These are phyloP conservation scores for Spilosoma lubricipeda DNA, from an alignment of 2,888 invertebrate genomes.

Conservation along the genomic window DNA sequence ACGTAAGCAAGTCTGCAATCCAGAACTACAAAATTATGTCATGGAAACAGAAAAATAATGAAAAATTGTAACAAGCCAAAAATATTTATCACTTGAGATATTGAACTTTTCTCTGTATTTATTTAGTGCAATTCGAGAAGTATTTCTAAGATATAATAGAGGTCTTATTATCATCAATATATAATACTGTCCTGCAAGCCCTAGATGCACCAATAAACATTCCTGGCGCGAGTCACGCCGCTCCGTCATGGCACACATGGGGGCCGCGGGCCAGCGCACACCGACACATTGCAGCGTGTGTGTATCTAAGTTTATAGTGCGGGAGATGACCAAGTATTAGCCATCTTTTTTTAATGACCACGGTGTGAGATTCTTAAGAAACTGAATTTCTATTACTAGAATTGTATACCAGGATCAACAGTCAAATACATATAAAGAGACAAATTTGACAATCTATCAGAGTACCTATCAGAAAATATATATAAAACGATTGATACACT, in stretches of 20 bases:
- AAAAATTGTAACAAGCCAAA: too few relatives aligned
- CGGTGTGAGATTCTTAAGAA: background rate
- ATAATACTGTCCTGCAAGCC: constrained; percentile 45
- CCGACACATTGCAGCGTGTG: constrained; percentile 60
- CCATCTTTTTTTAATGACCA: background rate
- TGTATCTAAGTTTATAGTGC: constrained; percentile 51
- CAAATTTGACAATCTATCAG: too few relatives aligned
- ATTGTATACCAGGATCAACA: background rate
- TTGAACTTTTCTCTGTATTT: background rate
- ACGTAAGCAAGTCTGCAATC: too few relatives aligned
- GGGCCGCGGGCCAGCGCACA: constrained; percentile 59
- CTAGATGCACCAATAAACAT: constrained; percentile 75
- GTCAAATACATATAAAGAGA: too few relatives aligned
- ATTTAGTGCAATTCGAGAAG: background rate
- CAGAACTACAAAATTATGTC: too few relatives aligned
- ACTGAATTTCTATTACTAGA: background rate
- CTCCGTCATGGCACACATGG: constrained; percentile 74
- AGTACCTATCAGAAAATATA: too few relatives aligned
- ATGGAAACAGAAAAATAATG: too few relatives aligned
- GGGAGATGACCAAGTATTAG: constrained; percentile 38
- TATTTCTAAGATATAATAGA: background rate
- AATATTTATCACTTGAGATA: background rate
- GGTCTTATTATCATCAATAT: constrained; percentile 11
- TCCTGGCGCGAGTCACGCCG: constrained; percentile 76
- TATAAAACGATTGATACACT: too few relatives aligned